Conservation (phyloP, 2,113 vertebrate species). For the Tinamus guttatus region DNA sequence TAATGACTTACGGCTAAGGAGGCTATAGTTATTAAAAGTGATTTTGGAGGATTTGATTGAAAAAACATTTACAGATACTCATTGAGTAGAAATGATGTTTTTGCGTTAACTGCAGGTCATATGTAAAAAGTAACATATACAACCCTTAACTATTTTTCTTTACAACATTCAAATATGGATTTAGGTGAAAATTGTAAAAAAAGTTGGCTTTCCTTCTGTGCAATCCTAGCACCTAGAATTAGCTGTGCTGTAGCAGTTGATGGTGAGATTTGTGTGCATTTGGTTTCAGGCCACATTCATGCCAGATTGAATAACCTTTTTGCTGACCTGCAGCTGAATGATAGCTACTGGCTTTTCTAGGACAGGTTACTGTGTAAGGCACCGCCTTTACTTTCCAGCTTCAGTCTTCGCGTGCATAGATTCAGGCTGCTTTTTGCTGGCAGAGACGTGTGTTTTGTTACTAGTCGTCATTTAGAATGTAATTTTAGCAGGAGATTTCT, state of each 20-base stretch:
- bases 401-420: background rate
- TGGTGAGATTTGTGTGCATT: background rate
- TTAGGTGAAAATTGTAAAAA: background rate
- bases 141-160: too few species aligned
- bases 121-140: too few species aligned
- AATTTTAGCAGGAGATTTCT: background rate
- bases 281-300: background rate
- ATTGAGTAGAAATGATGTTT: too few species aligned
- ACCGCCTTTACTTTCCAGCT: background rate
- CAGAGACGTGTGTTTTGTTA: fast-evolving
- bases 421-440: background rate
- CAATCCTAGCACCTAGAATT: background rate
- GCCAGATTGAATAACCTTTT: background rate
- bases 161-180: background rate
- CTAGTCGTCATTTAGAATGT: background rate
- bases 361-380: background rate
- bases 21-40: too few species aligned
- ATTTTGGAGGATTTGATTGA: too few species aligned
- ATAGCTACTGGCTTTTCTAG: background rate
- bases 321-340: background rate
- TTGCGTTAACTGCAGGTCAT: too few species aligned
- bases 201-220: background rate
- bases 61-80: too few species aligned
- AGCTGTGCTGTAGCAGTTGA: background rate
- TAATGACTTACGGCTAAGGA: too few species aligned